Base-by-base conservation (phyloP, 2,113 vertebrate genomes). In the Pan paniscus region DNA sequence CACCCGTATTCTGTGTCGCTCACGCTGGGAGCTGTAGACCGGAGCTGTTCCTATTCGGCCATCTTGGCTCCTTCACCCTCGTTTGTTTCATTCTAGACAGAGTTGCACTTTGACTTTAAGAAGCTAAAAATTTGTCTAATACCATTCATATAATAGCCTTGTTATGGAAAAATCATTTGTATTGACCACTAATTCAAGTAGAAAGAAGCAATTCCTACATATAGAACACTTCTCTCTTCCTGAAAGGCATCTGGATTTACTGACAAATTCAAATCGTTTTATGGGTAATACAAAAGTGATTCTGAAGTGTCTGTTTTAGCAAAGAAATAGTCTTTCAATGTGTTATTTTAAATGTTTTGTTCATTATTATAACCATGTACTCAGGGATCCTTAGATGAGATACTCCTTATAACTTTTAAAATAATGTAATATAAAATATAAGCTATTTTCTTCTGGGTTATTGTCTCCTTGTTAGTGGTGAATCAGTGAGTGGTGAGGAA, bases 351-450 rank as follows among this genome's bases (percentile, higher is more conserved):
- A 87, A 32, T 0, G 0, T 55, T 95, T 78, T 92, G 1, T 87
- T 97, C 22, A 64, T 94, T 92, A 68, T 96, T 90, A 67, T 82
- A 90, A 90, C 50, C 6, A 59, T 50, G 10, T 61, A 61, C 18
- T 59, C 22, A 76, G 48, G 12, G 32, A 2, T 40, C 13, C 12
- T 94, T 40, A 85, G 17, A 79, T 12, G 14, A 86, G 22, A 93
- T 90, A 55, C 8, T 86, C 4, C 52, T 64, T 81, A 90, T 61
- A 72, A 7, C 93, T 83, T 96, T 95, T 94, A 89, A 80, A 91
- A 75, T 17, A 32, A 93, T 83, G 35, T 64, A 73, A 90, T 64
- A n/a, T 72, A 78, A 96, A 90, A 90, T 59, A 81, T 88, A 79
- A 79, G 64, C 38, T 68, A 8, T 20, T 61, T 48, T 87, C 92